phyloP scores from a whole-genome alignment of 2,888 invertebrate species.

The Coremacera marginata region DNA sequence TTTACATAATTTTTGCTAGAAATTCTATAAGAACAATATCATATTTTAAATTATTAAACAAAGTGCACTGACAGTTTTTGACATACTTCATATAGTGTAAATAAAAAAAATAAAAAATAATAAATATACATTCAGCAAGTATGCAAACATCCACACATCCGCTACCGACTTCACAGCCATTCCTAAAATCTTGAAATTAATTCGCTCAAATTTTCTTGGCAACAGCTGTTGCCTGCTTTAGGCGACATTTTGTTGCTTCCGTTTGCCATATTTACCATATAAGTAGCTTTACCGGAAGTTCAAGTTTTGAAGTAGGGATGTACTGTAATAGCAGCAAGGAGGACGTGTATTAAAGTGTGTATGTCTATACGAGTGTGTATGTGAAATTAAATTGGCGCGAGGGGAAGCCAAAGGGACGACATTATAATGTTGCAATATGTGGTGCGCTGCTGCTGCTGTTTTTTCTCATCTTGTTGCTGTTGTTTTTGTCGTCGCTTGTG shows the following conservation, averaged over 20 bases:
- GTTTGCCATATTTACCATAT: constrained; percentile 40
- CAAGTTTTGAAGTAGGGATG: constrained; percentile 14
- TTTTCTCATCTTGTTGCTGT: constrained; percentile 19
- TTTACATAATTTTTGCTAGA: no score
- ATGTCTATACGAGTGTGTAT: constrained; percentile 21
- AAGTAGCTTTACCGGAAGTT: constrained; percentile 44
- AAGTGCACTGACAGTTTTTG: background rate
- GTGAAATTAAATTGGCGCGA: background rate
- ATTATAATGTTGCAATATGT: constrained; percentile 39
- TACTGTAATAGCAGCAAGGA: background rate
- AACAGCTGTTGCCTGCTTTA: constrained; percentile 50
- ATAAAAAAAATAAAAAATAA: background rate
- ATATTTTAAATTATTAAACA: background rate
- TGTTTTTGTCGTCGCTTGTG: constrained; percentile 11
- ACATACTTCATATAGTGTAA: background rate
- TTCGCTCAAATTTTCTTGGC: constrained; percentile 41
- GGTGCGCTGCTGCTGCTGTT: constrained; percentile 12
- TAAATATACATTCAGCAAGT: background rate
- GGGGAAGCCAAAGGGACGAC: background rate
- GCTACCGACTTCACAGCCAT: background rate
- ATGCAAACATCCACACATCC: background rate
- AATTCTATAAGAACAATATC: no score
- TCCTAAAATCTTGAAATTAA: constrained; percentile 8
- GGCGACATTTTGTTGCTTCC: constrained; percentile 48
- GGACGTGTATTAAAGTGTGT: background rate